phyloP scores from a whole-genome alignment of 37 sponge, comb jelly and placozoan genomes.

The Lycopodina hypogea region DNA sequence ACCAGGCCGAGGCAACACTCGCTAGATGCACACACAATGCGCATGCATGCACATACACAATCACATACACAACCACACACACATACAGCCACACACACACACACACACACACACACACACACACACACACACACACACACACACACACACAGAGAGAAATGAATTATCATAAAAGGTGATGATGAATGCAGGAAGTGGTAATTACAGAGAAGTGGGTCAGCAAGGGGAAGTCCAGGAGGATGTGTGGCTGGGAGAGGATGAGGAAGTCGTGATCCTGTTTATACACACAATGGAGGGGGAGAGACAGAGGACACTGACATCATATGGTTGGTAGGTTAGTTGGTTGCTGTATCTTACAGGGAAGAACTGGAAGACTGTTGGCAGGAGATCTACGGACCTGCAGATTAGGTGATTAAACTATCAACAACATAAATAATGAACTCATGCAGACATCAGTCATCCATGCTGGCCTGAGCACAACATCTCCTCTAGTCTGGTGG shows the following conservation, averaged over 20 bases:
- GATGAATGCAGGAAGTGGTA: neutral
- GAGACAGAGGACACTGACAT: neutral
- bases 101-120: neutral
- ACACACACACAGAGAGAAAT: neutral
- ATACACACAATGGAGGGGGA: no score
- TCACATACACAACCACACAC: no score
- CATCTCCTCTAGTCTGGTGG: no score
- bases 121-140: no score
- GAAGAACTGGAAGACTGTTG: slow-evolving; percentile 79
- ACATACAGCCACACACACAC: no score
- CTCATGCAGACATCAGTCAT: no score
- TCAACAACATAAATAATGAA: neutral
- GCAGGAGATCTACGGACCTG: slow-evolving; percentile 83
- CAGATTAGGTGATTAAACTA: neutral
- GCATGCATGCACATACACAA: no score
- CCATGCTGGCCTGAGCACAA: no score
- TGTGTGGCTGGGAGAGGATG: slow-evolving; percentile 81
- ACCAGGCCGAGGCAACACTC: slow-evolving; percentile 61
- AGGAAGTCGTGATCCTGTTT: slow-evolving; percentile 86
- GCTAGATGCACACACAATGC: slow-evolving; percentile 22
- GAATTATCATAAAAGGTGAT: neutral
- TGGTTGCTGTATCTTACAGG: slow-evolving; percentile 66
- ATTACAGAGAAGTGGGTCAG: slow-evolving; percentile 68
- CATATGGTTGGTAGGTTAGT: no score
- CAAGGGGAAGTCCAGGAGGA: slow-evolving; percentile 81